phyloP scores from a whole-genome alignment of 2,888 invertebrate genomes.

The Salticus scenicus region DNA sequence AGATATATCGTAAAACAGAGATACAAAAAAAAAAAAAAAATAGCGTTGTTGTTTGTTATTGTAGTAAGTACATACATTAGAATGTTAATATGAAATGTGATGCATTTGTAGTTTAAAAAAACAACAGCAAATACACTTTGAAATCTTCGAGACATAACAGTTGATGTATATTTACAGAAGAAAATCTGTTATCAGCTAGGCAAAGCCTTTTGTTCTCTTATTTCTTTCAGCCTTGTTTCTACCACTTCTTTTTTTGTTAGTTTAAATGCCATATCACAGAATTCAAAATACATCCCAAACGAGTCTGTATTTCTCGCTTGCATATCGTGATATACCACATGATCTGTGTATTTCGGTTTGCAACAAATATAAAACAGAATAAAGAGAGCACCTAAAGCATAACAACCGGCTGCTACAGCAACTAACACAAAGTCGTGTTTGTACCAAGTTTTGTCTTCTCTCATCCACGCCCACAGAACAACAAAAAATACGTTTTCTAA shows the following conservation, averaged over 20 bases:
- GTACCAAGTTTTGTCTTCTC: slow-evolving; percentile 26
- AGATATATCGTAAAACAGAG: too few relatives aligned
- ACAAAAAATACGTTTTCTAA: slow-evolving; percentile 70
- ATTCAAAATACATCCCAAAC: slow-evolving; percentile 72
- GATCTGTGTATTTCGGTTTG: slow-evolving; percentile 72
- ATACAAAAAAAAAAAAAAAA: too few relatives aligned
- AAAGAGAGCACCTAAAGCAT: slow-evolving; percentile 68
- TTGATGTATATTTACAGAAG: too few relatives aligned
- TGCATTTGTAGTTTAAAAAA: too few relatives aligned
- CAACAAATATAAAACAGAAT: slow-evolving; percentile 69
- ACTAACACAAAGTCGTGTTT: slow-evolving; percentile 30
- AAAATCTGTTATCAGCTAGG: neutral
- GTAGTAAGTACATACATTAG: too few relatives aligned
- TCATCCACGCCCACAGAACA: slow-evolving; percentile 57
- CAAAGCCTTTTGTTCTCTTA: slow-evolving; percentile 32
- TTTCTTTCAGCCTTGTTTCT: slow-evolving; percentile 50
- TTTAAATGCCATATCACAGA: slow-evolving; percentile 72
- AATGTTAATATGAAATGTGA: too few relatives aligned
- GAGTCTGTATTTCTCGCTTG: slow-evolving; percentile 68
- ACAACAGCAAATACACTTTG: too few relatives aligned
- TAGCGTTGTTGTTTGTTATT: too few relatives aligned
- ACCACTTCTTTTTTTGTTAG: slow-evolving; percentile 66
- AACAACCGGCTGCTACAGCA: slow-evolving; percentile 33
- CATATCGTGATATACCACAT: slow-evolving; percentile 72
- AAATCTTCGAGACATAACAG: too few relatives aligned